Evolutionary conservation across 2,797 vertebrate genomes (phyloP).

Genomic region (Garrulus glandarius): DNA sequence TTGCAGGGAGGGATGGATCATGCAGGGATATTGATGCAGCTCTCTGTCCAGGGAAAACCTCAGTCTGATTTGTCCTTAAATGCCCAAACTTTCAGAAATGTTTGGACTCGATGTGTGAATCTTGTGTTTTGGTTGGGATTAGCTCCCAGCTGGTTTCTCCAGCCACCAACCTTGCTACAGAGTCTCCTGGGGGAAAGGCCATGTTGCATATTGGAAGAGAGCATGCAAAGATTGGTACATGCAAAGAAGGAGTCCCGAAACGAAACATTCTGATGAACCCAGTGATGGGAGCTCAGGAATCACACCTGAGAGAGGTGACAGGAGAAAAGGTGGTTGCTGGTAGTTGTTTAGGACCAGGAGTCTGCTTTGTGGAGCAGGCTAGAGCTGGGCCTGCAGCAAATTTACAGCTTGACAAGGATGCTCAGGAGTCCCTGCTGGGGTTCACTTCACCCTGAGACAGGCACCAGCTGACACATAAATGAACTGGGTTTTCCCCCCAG

Average conservation of each 20-base stretch:
- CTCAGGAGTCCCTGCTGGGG: background rate
- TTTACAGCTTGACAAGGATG: background rate
- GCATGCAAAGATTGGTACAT: rapidly evolving
- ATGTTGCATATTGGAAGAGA: background rate
- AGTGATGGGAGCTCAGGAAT: background rate
- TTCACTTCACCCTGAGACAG: background rate
- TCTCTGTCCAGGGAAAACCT: background rate
- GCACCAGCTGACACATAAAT: background rate
- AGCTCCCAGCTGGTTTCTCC: background rate
- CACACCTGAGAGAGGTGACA: background rate
- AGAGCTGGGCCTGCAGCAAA: background rate
- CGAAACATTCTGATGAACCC: rapidly evolving
- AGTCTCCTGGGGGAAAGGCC: background rate
- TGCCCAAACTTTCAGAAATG: rapidly evolving
- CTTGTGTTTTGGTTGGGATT: background rate
- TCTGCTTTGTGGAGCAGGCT: background rate
- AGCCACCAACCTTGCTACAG: background rate
- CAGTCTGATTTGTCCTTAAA: background rate
- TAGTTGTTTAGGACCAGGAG: background rate
- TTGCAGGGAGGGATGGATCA: background rate
- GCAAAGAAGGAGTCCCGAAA: rapidly evolving
- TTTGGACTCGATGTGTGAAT: background rate
- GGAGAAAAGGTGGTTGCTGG: rapidly evolving
- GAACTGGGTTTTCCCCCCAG: too few relatives aligned
- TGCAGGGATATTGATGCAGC: background rate